Evolutionary conservation across 2,797 vertebrate genomes (phyloP).

Genomic region (Clarias platycephalus): DNA sequence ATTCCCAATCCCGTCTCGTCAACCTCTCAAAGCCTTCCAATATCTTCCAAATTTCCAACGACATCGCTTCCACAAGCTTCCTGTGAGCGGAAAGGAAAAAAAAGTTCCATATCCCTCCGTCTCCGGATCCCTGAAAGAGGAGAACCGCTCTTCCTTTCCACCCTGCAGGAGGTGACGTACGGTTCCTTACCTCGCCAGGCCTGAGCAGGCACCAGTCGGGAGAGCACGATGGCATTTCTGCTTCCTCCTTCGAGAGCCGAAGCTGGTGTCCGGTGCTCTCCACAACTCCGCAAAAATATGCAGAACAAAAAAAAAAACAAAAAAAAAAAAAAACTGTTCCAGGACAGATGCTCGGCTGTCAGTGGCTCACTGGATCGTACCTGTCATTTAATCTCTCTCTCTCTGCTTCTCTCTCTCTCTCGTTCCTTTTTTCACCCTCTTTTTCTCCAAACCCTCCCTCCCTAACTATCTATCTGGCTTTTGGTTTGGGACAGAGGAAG

Average conservation of each 20-base stretch:
- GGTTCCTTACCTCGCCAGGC: slow-evolving; percentile 84
- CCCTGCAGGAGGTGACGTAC: slow-evolving; percentile 5
- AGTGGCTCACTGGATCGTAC: slow-evolving; percentile 62
- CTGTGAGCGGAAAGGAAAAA: too few species aligned
- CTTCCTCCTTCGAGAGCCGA: slow-evolving; percentile 70
- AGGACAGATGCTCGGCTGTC: slow-evolving; percentile 50
- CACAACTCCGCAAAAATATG: slow-evolving; percentile 57
- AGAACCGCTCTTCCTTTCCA: slow-evolving; percentile 4
- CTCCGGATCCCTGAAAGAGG: neutral
- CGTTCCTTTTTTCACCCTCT: neutral
- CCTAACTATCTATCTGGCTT: slow-evolving; percentile 30
- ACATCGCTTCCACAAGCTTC: neutral
- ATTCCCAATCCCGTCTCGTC: neutral
- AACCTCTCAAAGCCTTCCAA: slow-evolving; percentile 6
- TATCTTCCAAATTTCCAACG: slow-evolving; percentile 18
- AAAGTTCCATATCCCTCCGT: neutral
- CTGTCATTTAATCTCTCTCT: slow-evolving; percentile 65
- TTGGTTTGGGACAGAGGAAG: slow-evolving; percentile 55
- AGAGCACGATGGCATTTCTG: slow-evolving; percentile 94
- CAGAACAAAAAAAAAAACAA: neutral
- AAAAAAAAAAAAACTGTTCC: neutral
- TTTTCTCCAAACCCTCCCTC: neutral
- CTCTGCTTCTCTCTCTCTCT: neutral
- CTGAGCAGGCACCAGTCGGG: slow-evolving; percentile 88
- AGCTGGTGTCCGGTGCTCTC: slow-evolving; percentile 57